Conservation (phyloP, 2,888 invertebrate genomes). For the Amphipyra tragopoginis region DNA sequence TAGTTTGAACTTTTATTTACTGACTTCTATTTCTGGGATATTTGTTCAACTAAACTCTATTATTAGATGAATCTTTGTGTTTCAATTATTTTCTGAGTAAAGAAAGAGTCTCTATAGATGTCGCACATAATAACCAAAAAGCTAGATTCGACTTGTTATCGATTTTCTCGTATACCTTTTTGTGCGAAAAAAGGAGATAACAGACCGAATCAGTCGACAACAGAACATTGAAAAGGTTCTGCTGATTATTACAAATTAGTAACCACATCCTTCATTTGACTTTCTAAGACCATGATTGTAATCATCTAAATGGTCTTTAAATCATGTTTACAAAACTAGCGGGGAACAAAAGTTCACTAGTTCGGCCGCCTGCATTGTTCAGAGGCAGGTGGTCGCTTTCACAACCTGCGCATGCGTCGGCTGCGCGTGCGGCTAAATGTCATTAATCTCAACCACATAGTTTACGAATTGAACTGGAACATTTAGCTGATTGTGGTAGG, state of each 20-base stretch:
- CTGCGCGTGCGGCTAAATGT: conserved; percentile 50
- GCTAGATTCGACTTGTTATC: no score
- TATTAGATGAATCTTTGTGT: no score
- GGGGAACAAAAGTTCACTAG: conserved; percentile 20
- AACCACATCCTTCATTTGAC: conserved; percentile 1
- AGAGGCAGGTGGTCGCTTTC: conserved; percentile 68
- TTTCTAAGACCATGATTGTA: conserved; percentile 5
- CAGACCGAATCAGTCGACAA: no score
- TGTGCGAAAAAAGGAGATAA: no score
- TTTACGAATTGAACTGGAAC: conserved; percentile 51
- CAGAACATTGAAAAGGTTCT: no score
- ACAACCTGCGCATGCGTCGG: conserved; percentile 51
- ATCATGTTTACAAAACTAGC: conserved; percentile 18
- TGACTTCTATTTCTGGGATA: no score
- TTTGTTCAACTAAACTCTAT: no score
- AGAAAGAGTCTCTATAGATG: no score
- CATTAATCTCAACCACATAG: conserved; percentile 61
- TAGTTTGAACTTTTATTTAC: no score
- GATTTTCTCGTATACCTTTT: no score
- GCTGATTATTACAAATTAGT: background rate
- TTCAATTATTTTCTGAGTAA: no score
- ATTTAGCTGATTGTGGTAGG: conserved; percentile 6
- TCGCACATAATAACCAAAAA: no score
- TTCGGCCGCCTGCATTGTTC: conserved; percentile 33
- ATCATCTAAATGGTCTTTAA: conserved; percentile 4